Evolutionary conservation across 2,113 vertebrate species (phyloP), one percentile per base, ranked within the genome.

Genomic region (Oryzias curvinotus): DNA sequence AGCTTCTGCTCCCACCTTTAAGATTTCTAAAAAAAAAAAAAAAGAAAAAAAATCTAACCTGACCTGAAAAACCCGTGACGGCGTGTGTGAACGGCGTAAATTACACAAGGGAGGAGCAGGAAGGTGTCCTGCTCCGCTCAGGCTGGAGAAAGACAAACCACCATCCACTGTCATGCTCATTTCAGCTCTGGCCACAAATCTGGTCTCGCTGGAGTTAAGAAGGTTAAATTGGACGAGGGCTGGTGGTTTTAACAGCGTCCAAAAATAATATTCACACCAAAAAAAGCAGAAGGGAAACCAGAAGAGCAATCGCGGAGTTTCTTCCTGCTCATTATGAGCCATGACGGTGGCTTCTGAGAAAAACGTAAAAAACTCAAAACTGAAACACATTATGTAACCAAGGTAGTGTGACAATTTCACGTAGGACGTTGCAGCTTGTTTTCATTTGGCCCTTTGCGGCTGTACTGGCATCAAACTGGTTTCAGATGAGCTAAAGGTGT

Each of bases 11-110:
- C 51, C 72, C n/a, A 64, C 64, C 80, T 79, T 83, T 73, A 79
- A 79, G 73, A 85, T 82, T 63, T 76, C 63, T 57, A 5, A 14
- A 67, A 52, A 50, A 65, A 46, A 48, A 58, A 67, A 52, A 50
- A 65, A 46, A 48, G 56, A 70, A 7, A 61, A 67, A 63, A 68
- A 68, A 86, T 80, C 62, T 60, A 72, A 75, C 47, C 81, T 62
- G 78, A 85, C 88, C 73, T 75, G 87, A 88, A 87, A 85, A 88
- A 83, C 84, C 74, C 76, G 84, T 5, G 67, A 69, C 52, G 17
- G 53, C 21, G 45, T 47, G 7, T 28, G 49, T 7, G 48, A 23
- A 43, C 14, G 15, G 60, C 42, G 81, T 71, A 70, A 48, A 57
- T 80, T 83, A 82, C 84, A 73, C 3, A 43, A 62, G 68, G 83